phyloP scores from a whole-genome alignment of 2,888 invertebrate genomes.

The Eupeodes luniger region DNA sequence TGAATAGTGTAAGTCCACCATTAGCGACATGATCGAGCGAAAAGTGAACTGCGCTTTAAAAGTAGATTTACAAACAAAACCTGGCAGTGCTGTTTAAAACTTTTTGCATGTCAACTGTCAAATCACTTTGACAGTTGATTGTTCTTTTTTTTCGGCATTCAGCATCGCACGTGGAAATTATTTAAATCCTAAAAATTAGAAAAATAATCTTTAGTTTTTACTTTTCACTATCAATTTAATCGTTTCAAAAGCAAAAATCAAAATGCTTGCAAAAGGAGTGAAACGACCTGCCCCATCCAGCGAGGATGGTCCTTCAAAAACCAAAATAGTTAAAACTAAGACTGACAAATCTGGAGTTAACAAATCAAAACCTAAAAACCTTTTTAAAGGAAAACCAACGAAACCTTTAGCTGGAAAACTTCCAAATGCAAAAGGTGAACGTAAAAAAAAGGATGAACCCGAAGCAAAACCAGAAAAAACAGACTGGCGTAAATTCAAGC shows the following conservation, averaged over 20 bases:
- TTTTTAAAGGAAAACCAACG: slow-evolving; percentile 28
- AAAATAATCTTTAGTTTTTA: background rate
- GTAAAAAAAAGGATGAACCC: slow-evolving; percentile 20
- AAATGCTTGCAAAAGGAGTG: slow-evolving; percentile 70
- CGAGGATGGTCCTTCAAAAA: slow-evolving; percentile 43
- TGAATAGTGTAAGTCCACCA: no score
- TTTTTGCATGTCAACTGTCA: no score
- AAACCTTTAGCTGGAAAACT: slow-evolving; percentile 57
- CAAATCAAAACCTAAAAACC: slow-evolving; percentile 23
- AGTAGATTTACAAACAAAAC: no score
- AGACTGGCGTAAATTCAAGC: slow-evolving; percentile 90
- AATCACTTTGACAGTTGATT: background rate
- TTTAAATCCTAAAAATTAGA: background rate
- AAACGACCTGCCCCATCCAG: slow-evolving; percentile 52
- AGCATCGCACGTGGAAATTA: slow-evolving; percentile 52
- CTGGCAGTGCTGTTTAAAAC: background rate
- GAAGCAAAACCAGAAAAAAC: slow-evolving; percentile 85
- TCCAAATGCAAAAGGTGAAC: slow-evolving; percentile 28
- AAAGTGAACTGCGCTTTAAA: no score
- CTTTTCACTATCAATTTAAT: background rate
- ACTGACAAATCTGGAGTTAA: slow-evolving; percentile 2
- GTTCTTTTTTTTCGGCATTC: background rate
- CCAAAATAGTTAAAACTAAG: slow-evolving; percentile 46
- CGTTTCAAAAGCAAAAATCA: background rate
- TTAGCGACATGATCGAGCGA: no score